Evolutionary conservation across 1,140 invertebrate genomes (phyloP), one percentile per base, ranked within the genome.

Genomic region (Liolophura sinensis): DNA sequence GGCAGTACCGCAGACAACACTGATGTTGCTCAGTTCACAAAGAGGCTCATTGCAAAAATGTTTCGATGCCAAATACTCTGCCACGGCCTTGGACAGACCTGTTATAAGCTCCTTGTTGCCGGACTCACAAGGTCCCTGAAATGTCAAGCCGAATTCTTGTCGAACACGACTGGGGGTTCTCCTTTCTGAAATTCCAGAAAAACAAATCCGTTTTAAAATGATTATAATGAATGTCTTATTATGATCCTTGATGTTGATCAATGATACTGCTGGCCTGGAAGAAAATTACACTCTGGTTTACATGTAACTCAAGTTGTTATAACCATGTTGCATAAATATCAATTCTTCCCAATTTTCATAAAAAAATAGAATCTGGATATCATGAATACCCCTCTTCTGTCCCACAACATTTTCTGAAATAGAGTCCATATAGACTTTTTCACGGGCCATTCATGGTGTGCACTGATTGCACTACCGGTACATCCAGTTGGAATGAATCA

Each of bases 141-240:
- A 73, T 18, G 60, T 62, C 22, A 78, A 46, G 40, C 63, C 64
- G 60, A 75, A 73, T 59, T 71, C 69, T 50, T 78, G 73, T 24
- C 48, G 58, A 16, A 74, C 67, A 25, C 67, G 62, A 25, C 64
- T 68, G 16, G 77, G 74, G 20, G 64, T 58, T 40, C 62, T 65
- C 24, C 66, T 70, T n/a, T 48, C 75, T 77, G 65, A 20, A 69
- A 59, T 16, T 27, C 49, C 64, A 20, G 15, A 50, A 54, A 52
- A 16, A 18, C 16, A 52, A 16, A 52, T 54, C 3, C 25, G 15
- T n/a, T 9, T 25, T 55, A 27, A 27, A 50, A 18, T 27, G 54
- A 22, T 48, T 18, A 50, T 25, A 50, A 25, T 24, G 16, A 20
- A 48, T 58, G 56, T 24, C 22, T 20, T 65, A 18, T 20, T 9